Percentiles rank a stretch among this genome's conserved stretches.
These are phyloP conservation scores for Bergia puertoricense DNA, from an alignment of 92 coral and sea anemone species.

Conservation along the genomic window DNA sequence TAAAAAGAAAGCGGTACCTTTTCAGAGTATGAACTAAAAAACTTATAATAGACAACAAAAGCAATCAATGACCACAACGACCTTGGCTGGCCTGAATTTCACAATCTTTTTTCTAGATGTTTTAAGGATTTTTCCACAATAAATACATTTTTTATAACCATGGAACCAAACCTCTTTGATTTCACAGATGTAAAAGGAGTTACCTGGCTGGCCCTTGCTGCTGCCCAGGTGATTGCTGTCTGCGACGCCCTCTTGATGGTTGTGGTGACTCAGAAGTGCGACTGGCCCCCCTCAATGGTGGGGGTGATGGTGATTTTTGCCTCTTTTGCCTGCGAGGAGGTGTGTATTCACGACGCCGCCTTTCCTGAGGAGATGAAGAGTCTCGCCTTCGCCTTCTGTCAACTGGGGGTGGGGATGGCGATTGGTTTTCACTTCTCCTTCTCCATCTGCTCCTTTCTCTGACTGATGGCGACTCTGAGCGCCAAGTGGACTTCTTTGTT, in stretches of 20 bases:
- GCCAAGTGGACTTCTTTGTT: background rate
- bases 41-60: too few species aligned
- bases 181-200: background rate
- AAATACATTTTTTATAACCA: too few species aligned
- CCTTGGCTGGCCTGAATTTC: too few species aligned
- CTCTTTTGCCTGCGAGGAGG: constrained; percentile 22
- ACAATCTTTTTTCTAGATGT: too few species aligned
- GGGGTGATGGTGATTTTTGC: constrained; percentile 8
- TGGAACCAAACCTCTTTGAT: background rate
- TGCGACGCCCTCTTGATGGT: constrained; percentile 18
- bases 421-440: constrained; percentile 19
- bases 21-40: too few species aligned
- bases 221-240: constrained; percentile 17
- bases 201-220: constrained; percentile 9
- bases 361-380: constrained; percentile 58
- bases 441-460: constrained; percentile 12
- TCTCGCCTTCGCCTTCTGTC: constrained; percentile 42
- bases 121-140: too few species aligned
- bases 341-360: constrained; percentile 22
- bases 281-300: background rate
- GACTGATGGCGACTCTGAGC: constrained; percentile 13
- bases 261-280: constrained; percentile 27
- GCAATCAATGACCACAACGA: too few species aligned
- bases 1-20: too few species aligned
- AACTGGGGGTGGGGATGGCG: constrained; percentile 47